These are phyloP conservation scores for Spinibarbus caldwelli DNA, from an alignment of 2,797 vertebrate genomes.

Conservation along the genomic window DNA sequence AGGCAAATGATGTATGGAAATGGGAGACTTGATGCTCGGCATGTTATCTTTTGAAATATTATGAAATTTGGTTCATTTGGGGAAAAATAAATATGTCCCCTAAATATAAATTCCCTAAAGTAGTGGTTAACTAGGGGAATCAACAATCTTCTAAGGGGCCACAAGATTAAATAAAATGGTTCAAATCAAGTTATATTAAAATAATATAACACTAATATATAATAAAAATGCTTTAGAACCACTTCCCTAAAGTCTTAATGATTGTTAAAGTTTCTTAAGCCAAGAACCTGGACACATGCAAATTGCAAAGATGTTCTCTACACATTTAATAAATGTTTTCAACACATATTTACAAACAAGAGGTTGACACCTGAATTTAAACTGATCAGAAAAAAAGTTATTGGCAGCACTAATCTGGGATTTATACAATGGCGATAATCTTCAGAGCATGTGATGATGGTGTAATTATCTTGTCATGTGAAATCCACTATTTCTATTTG, in stretches of 20 bases:
- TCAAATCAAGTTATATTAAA: background rate
- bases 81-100: background rate
- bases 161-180: background rate
- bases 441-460: background rate
- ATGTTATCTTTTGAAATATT: background rate
- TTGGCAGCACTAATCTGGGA: constrained; percentile 18
- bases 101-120: background rate
- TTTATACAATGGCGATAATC: background rate
- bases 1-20: background rate
- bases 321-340: background rate
- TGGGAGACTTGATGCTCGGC: background rate
- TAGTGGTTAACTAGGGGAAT: background rate
- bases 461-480: background rate
- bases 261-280: background rate
- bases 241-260: background rate
- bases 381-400: background rate
- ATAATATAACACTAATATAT: background rate
- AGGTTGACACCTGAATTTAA: background rate
- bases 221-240: background rate
- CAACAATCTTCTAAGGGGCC: background rate
- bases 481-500: background rate
- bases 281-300: background rate
- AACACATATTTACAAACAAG: constrained; percentile 31
- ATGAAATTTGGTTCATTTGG: background rate
- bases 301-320: background rate